Evolutionary conservation across 2,113 vertebrate genomes (phyloP).

Genomic region (Nycticorax nycticorax): DNA sequence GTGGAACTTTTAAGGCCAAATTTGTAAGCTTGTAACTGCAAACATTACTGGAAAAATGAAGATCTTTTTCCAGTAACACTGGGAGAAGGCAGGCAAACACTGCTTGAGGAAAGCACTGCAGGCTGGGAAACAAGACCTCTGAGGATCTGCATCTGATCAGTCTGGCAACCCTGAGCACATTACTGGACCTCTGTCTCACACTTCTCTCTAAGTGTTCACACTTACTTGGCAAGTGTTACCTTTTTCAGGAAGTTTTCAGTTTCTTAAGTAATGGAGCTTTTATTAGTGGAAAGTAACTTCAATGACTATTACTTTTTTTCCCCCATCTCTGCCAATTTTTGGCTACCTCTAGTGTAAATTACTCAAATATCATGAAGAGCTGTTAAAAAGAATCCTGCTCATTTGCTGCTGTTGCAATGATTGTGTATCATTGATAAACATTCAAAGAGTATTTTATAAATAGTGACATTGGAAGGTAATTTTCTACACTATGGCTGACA

Average conservation of each 20-base stretch:
- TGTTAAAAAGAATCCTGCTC: background rate
- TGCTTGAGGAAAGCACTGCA: background rate
- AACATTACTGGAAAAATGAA: background rate
- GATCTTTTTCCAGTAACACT: background rate
- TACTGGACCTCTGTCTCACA: background rate
- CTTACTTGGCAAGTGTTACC: background rate
- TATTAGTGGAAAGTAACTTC: background rate
- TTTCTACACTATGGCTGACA: background rate
- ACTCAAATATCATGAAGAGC: background rate
- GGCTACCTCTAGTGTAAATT: background rate
- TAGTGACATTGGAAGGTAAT: background rate
- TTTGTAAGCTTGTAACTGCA: background rate
- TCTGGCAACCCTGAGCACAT: background rate
- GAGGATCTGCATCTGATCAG: background rate
- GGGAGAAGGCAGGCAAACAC: background rate
- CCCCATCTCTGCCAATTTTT: background rate
- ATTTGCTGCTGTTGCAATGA: background rate
- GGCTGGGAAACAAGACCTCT: background rate
- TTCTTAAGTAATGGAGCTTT: background rate
- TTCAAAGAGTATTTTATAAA: slow-evolving; percentile 18
- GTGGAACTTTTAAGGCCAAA: background rate
- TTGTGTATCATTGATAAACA: slow-evolving; percentile 11
- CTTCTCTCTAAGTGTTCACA: background rate
- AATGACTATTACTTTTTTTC: background rate
- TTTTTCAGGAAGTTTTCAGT: background rate